Evolutionary conservation across 1,140 invertebrate species (phyloP), one percentile per base, ranked within the genome.

Genomic region (Diachasma alloeum): DNA sequence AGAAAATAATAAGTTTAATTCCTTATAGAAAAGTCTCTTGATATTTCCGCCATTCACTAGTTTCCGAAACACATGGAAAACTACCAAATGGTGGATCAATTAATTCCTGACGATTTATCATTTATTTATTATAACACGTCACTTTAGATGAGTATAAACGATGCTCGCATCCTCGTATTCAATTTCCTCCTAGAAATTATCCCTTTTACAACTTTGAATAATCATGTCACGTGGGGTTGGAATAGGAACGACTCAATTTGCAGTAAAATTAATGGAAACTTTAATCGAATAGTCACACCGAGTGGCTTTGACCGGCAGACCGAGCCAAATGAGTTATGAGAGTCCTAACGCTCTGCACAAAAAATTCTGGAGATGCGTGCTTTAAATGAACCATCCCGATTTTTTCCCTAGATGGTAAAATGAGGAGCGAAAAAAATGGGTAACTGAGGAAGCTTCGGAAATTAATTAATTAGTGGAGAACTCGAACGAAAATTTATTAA

Each of bases 231-330:
- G 59, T 15, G 19, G 11, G 24, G 19, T 10, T 63, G 11, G 13
- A 63, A 13, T 24, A 11, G 63, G 42, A 13, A 19, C 36, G 68
- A 44, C 15, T 69, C 83, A 80, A 83, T 85, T 83, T 81, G 79
- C 82, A 81, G 80, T 81, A 82, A 83, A 85, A 82, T 85, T 84
- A 83, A 85, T 83, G 80, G 83, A 80, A 79, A 82, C 76, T 83
- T 83, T 83, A 82, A 82, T 83, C 77, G 77, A 44, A 72, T 26
- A n/a, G 48, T 46, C 46, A 44, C 66, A 22, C 70, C 11, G n/a
- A 39, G 15, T 0, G 67, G 48, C 39, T 69, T 42, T 44, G 59
- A 63, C 44, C n/a, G 70, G 68, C 11, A 53, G 39, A 26, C 44
- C 44, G 26, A 39, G 42, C 4, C 37, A 72, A 56, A 42, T 17